Conservation (phyloP, 2,113 vertebrate genomes). For the Paraplagusia blochii region DNA sequence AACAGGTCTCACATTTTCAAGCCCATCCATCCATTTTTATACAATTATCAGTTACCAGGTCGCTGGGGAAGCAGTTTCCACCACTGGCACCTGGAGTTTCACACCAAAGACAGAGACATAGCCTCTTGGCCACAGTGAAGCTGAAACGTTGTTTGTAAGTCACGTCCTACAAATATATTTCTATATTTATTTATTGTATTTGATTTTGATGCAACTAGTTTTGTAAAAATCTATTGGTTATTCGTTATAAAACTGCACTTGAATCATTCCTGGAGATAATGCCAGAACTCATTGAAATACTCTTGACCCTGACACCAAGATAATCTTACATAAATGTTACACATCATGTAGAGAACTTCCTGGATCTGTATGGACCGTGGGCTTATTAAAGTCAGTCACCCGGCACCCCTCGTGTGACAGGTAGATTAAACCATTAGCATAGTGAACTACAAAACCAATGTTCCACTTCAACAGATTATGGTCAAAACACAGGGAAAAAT, state of each 20-base stretch:
- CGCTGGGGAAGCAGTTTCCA: too few relatives aligned
- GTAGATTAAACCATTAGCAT: conserved; percentile 68
- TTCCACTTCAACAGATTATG: conserved; percentile 53
- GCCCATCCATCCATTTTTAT: too few relatives aligned
- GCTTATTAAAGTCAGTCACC: conserved; percentile 70
- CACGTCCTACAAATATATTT: too few relatives aligned
- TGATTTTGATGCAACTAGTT: neutral
- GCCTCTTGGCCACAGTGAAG: too few relatives aligned
- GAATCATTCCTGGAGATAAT: conserved; percentile 29
- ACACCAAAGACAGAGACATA: too few relatives aligned
- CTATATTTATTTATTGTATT: too few relatives aligned
- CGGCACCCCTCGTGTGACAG: conserved; percentile 71
- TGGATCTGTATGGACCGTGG: conserved; percentile 61
- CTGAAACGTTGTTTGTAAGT: too few relatives aligned
- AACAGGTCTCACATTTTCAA: too few relatives aligned
- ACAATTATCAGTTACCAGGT: too few relatives aligned
- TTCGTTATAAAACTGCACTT: conserved; percentile 39
- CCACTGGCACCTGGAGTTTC: too few relatives aligned
- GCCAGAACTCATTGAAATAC: conserved; percentile 37
- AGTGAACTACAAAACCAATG: conserved; percentile 55
- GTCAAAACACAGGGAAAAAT: conserved; percentile 59
- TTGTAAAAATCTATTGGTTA: conserved; percentile 6
- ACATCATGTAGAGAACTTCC: conserved; percentile 56
- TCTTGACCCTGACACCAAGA: conserved; percentile 52
- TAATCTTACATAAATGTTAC: conserved; percentile 62